Conservation (phyloP, 64 coral and sea anemone genomes). For the Acropora tenuis region DNA sequence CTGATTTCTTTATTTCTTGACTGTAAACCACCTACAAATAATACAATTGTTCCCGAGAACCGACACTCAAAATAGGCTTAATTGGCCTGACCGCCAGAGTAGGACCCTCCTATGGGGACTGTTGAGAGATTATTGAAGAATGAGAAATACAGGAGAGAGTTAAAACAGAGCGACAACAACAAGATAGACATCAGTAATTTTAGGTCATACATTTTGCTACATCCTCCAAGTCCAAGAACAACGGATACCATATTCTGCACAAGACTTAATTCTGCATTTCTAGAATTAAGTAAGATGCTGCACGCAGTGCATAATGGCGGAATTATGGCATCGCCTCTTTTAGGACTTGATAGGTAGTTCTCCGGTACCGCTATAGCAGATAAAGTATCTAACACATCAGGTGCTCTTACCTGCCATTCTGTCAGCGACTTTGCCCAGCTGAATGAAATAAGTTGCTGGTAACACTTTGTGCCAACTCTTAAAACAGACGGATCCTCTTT, state of each 20-base stretch:
- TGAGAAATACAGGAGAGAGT: too few species aligned
- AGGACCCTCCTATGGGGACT: neutral
- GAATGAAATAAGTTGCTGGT: neutral
- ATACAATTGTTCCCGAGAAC: neutral
- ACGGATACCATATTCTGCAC: neutral
- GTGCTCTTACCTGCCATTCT: neutral
- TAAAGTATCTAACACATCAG: neutral
- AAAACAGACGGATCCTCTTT: constrained; percentile 7
- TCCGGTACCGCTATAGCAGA: neutral
- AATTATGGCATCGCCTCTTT: neutral
- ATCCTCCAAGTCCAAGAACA: constrained; percentile 18
- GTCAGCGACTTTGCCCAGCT: neutral
- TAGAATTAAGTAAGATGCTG: neutral
- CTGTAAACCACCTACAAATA: neutral
- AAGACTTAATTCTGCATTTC: constrained; percentile 7
- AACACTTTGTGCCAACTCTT: neutral
- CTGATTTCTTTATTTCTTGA: neutral
- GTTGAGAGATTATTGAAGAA: neutral
- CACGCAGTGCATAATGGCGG: neutral
- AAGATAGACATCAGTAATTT: too few species aligned
- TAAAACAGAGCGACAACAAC: too few species aligned
- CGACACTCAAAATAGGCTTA: neutral
- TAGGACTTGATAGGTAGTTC: neutral
- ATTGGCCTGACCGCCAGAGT: neutral
- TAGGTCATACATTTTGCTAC: constrained; percentile 11